phyloP scores from a whole-genome alignment of 2,797 vertebrate species.

The Danio albolineatus region DNA sequence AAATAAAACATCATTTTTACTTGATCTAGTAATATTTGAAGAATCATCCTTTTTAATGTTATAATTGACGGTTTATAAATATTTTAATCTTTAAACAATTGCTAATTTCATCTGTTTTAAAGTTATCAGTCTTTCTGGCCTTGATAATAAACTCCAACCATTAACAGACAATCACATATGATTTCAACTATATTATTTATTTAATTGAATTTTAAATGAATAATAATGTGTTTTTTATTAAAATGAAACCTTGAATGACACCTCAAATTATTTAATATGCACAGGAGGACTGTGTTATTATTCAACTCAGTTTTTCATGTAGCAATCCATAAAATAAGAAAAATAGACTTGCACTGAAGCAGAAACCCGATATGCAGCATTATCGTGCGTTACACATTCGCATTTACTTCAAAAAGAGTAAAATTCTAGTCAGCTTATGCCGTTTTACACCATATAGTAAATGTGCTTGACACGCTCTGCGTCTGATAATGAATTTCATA shows the following conservation, averaged over 20 bases:
- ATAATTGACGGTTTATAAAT: not conserved
- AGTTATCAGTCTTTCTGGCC: not conserved
- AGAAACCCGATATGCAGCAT: not conserved
- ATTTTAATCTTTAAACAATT: not conserved
- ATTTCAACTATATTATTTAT: not conserved
- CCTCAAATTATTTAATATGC: too few relatives aligned
- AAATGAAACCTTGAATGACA: not conserved
- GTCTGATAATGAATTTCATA: conserved; percentile 7
- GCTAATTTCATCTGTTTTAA: too few relatives aligned
- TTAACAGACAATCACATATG: not conserved
- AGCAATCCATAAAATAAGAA: not conserved
- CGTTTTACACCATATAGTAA: conserved; percentile 7
- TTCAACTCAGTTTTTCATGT: too few relatives aligned
- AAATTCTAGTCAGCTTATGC: not conserved
- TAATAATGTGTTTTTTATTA: not conserved
- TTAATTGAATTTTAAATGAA: not conserved
- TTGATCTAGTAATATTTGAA: too few relatives aligned
- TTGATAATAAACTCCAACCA: not conserved
- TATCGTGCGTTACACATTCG: not conserved
- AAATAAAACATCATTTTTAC: too few relatives aligned
- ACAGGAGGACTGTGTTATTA: not conserved
- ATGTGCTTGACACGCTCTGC: conserved; percentile 8
- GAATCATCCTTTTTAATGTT: not conserved
- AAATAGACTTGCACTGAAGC: not conserved
- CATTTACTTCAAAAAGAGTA: not conserved